phyloP scores from a whole-genome alignment of 1,140 invertebrate species.

The Telenomus remus region DNA sequence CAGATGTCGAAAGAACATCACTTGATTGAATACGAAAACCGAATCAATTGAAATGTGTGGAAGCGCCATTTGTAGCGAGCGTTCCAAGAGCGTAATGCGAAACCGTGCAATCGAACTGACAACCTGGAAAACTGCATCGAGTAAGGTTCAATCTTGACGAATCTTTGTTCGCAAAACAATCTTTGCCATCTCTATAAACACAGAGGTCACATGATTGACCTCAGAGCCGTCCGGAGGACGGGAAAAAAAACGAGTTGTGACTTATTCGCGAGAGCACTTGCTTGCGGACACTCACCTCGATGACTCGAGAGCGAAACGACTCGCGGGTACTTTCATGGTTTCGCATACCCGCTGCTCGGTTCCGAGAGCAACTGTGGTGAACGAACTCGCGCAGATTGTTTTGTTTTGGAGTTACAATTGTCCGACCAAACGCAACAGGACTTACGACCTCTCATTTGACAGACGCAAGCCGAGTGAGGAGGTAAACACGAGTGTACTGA shows the following conservation, averaged over 20 bases:
- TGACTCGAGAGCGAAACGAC: constrained; percentile 16
- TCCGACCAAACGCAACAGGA: constrained; percentile 16
- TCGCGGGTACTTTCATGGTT: constrained; percentile 24
- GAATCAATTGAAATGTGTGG: too few relatives aligned
- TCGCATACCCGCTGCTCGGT: constrained; percentile 9
- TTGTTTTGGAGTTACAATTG: constrained; percentile 2
- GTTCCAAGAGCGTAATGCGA: too few relatives aligned
- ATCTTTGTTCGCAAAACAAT: constrained; percentile 61
- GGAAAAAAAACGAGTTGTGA: not conserved
- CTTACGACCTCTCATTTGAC: constrained; percentile 16
- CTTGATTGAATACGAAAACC: too few relatives aligned
- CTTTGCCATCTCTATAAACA: constrained; percentile 75
- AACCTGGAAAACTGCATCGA: too few relatives aligned
- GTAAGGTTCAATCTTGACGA: constrained; percentile 2
- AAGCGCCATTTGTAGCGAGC: too few relatives aligned
- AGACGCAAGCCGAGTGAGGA: constrained; percentile 14
- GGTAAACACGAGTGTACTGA: constrained; percentile 6
- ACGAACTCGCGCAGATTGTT: not conserved
- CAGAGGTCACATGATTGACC: constrained; percentile 69
- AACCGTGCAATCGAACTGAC: too few relatives aligned
- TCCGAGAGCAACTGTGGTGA: constrained; percentile 7
- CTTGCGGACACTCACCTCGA: constrained; percentile 22
- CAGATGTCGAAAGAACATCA: too few relatives aligned
- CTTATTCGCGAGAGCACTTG: constrained; percentile 1
- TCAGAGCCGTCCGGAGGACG: not conserved